Evolutionary conservation across 2,113 vertebrate genomes (phyloP).

Genomic region (Cottus gobio): DNA sequence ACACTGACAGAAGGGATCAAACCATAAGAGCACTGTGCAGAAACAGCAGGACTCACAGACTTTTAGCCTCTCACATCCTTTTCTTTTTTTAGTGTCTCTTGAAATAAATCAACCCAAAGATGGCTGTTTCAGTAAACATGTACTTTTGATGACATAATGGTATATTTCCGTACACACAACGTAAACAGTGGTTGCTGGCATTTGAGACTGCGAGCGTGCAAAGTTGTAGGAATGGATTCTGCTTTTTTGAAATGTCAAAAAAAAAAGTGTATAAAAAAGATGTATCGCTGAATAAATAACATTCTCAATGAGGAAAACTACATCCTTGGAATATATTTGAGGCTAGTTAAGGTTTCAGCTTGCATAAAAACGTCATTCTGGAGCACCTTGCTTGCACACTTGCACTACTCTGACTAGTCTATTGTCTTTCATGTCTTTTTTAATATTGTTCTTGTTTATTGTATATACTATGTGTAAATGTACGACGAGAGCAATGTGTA

Average conservation of each 20-base stretch:
- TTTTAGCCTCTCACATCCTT: background rate
- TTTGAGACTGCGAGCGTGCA: slow-evolving; percentile 1
- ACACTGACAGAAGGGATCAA: slow-evolving; percentile 2
- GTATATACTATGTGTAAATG: too few species aligned
- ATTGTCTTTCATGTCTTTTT: too few species aligned
- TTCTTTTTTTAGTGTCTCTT: background rate
- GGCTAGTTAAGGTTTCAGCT: slow-evolving; percentile 2
- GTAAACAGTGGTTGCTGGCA: slow-evolving; percentile 27
- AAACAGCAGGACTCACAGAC: background rate
- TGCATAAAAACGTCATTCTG: background rate
- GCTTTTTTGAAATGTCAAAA: slow-evolving; percentile 8
- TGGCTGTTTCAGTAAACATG: slow-evolving; percentile 32
- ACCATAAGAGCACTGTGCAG: background rate
- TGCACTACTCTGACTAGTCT: too few species aligned
- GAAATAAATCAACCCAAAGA: slow-evolving; percentile 7
- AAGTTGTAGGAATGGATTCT: background rate
- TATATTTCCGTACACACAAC: slow-evolving; percentile 21
- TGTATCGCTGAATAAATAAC: slow-evolving; percentile 14
- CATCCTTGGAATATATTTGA: background rate
- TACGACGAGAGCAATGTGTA: too few species aligned
- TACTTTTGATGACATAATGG: slow-evolving; percentile 35
- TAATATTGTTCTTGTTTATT: too few species aligned
- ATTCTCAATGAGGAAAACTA: slow-evolving; percentile 5
- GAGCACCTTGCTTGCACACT: too few species aligned
- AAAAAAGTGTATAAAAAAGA: background rate